Base-by-base conservation (phyloP, 2,113 vertebrate species). In the Cairina moschata region DNA sequence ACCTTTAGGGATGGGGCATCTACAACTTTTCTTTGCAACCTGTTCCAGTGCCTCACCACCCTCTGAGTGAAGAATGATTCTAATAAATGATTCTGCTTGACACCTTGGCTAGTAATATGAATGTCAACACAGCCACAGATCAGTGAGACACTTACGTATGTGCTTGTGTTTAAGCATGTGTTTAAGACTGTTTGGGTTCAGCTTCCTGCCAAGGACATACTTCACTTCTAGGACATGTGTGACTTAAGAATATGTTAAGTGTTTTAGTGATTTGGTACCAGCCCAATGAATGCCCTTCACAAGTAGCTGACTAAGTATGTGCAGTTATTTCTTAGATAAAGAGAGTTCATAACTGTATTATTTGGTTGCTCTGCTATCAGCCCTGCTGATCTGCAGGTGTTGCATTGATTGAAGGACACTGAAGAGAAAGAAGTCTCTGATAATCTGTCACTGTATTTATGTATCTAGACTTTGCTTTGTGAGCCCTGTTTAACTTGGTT, bases 171-270 rank as follows among this genome's bases (percentile, higher is more conserved):
- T 83, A 21, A 90, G 63, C 87, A 55, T n/a, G 59, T 80, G 72
- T 87, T 90, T 93, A 74, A 93, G 36, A 38, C 68, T 42, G 42
- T 11, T 91, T 3, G 1, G 68, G 59, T 65, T 55, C 76, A 96
- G n/a, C 73, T 78, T 59, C 65, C 68, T 94, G 83, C 86, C 91
- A 88, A 83, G 68, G 83, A 50, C 75, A 56, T 77, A 38, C 85
- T 86, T 94, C 76, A 78, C 48, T 80, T 59, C 52, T 63, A 83
- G 94, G 63, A 85, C 67, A 63, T 56, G 44, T 34, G 56, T 93
- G 93, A 59, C 68, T 91, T 77, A 67, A 80, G 68, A 55, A 80
- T 67, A 90, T 31, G 40, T 62, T 31, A 82, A 95, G 81, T 75
- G 78, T 68, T 87, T 32, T 48, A 58, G 59, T 31, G 58, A 22